Evolutionary conservation across 2,888 invertebrate species (phyloP), one percentile per base, ranked within the genome.

Genomic region (Leptothorax acervorum): DNA sequence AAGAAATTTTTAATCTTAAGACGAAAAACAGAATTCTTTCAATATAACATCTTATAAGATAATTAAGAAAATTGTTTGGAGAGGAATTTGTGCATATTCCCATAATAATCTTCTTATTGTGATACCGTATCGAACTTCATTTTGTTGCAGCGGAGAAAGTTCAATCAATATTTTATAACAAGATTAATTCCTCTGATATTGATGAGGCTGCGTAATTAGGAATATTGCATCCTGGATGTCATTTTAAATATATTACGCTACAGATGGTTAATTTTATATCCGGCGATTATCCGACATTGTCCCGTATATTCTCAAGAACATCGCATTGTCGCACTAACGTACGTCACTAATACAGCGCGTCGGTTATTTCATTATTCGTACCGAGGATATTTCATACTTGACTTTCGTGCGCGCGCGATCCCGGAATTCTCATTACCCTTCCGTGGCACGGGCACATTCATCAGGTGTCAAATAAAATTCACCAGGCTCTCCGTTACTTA

Each of bases 381-480:
- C 76, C 11, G 18, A 70, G 82, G 62, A 90, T 89, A 78, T 83
- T 83, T 89, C 89, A 89, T 90, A 89, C 85, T 81, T 68, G 85
- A 86, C 85, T 87, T 66, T 74, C 18, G 79, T 75, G 39, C 35
- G 76, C 87, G 57, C 48, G 74, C 89, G 90, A 89, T 89, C 81
- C 70, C 75, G 87, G 86, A 89, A 89, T 89, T 89, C 89, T 89
- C 89, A 89, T 89, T 89, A 89, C 85, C 90, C 87, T 87, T 81
- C 53, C 87, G 86, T 71, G 86, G 86, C 81, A 68, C 87, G 84
- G 73, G 87, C 83, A 86, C 90, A 89, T 89, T 89, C 89, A 90
- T 89, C 89, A 89, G 89, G 90, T 89, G 89, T 89, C 89, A 89
- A 89, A 89, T 89, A 89, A 89, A 89, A 89, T 89, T 87, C 90